Base-by-base conservation (phyloP, 2,888 invertebrate species). In the Mimachlamys varia region DNA sequence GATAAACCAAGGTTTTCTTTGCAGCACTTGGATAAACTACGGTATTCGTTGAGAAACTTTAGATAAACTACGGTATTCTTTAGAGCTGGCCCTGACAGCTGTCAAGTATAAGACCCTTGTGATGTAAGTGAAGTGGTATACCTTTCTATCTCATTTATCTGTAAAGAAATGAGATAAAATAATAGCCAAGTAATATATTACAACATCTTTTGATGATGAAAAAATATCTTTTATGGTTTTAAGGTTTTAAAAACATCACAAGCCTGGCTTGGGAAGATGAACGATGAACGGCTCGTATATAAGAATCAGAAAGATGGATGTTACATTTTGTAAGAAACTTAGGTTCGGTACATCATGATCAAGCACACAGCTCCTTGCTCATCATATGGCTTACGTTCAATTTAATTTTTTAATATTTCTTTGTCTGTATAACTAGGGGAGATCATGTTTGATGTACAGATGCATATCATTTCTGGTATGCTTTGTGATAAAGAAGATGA, bases 221-320 rank as follows among this genome's bases (percentile, higher is more conserved):
- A 76, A 76, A 58, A 76, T 27, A 33, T 33, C 76, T 76, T 76
- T 76, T 27, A 76, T 76, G 76, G 76, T 27, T 76, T 76, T 76
- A 76, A 76, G 76, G 2, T 76, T 58, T 76, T 76, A 76, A 76
- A 76, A 33, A 76, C 76, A 76, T 76, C 7, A 27, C 27, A 27
- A 33, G 76, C 33, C 33, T 10, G 12, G 5, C 27, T 76, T 33
- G 27, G 27, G 33, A 76, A 76, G 76, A 76, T 76, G 76, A 76
- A 76, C 33, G 76, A 76, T 76, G 76, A 76, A 76, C 76, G 2
- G 7, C 27, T 76, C 76, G 12, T 76, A 33, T 76, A 76, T 27
- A 76, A 76, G 33, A 76, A 76, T 33, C 76, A 76, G 76, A 76
- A 76, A 76, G 76, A 76, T 76, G 12, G 76, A 76, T 76, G 76